These are phyloP conservation scores for Chouioia cunea DNA, from an alignment of 2,888 invertebrate genomes.

Conservation along the genomic window DNA sequence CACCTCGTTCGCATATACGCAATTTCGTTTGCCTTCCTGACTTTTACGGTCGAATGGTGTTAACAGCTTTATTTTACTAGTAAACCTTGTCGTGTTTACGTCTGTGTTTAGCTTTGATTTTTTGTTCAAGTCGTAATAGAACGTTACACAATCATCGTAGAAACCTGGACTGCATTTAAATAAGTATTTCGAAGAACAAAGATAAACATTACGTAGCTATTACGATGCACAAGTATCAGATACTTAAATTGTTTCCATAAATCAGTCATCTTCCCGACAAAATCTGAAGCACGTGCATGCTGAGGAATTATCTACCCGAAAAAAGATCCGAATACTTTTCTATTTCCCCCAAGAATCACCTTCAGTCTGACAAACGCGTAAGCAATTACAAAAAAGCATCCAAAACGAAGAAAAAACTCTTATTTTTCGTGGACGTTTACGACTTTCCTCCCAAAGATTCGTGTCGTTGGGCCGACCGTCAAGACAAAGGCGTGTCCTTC, in stretches of 20 bases:
- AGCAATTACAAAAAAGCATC: slow-evolving; percentile 13
- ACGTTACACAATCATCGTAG: too few relatives aligned
- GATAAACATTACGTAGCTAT: slow-evolving; percentile 18
- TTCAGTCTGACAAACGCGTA: too few relatives aligned
- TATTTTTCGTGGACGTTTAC: slow-evolving; percentile 21
- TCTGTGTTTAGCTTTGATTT: too few relatives aligned
- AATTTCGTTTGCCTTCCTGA: too few relatives aligned
- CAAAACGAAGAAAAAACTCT: slow-evolving; percentile 4
- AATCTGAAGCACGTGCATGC: slow-evolving; percentile 30
- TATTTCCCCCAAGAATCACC: not conserved
- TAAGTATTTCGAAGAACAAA: not conserved
- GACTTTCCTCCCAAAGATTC: slow-evolving; percentile 23
- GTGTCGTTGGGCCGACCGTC: not conserved
- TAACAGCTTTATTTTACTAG: too few relatives aligned
- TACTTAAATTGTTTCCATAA: slow-evolving; percentile 33
- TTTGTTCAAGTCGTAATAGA: too few relatives aligned
- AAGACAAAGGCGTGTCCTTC: slow-evolving; percentile 14
- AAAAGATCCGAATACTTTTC: slow-evolving; percentile 22
- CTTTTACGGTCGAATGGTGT: too few relatives aligned
- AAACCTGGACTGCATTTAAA: too few relatives aligned
- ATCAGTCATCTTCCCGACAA: slow-evolving; percentile 39
- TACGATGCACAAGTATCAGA: slow-evolving; percentile 21
- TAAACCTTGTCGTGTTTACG: too few relatives aligned
- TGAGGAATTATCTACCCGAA: slow-evolving; percentile 10
- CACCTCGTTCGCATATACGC: too few relatives aligned